Evolutionary conservation across 2,797 vertebrate species (phyloP), one percentile per base, ranked within the genome.

Genomic region (Sebastes miniatus): DNA sequence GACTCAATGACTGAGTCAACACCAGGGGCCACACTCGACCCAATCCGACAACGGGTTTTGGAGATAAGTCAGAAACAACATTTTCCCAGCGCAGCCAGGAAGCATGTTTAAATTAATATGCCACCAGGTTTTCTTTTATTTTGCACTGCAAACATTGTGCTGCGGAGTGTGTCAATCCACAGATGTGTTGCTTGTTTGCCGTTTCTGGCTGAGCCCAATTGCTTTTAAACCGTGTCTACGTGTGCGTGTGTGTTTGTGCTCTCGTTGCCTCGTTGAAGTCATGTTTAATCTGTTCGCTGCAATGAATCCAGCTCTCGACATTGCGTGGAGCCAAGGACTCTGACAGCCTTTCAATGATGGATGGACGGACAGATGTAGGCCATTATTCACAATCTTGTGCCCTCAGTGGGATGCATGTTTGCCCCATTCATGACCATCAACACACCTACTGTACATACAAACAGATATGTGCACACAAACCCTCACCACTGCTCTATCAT

Each of bases 401-500:
- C 90, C 88, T 87, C 61, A 57, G 68, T 76, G 80, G 84, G 83
- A 84, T 76, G 68, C 36, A 36, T 54, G 24, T 83, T 79, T 71
- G 11, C 70, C 75, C 68, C 75, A 75, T 83, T 87, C 77, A 85
- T 80, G 71, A 88, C 83, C 89, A 74, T 75, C 69, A 87, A 75
- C 76, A 73, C 73, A 79, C 61, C 77, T 84, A 86, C 83, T 73
- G 61, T 81, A 76, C 78, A 86, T 74, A 86, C 36, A 76, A 50
- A 81, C 77, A 87, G 10, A 73, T 39, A 70, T 13, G 47, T 5
- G 12, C 73, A 72, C 75, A 59, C 24, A n/a, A 31, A 67, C 82
- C 89, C 75, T 96, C 92, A 96, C 95, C 96, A 96, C 90, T 96
- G 93, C 88, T 95, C 95, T 88, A 96, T 93, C 94, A 96, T 95